Percentiles rank a stretch among this genome's conserved stretches.
Evolutionary conservation across 2,888 invertebrate species (phyloP).

Genomic region (Euzophera pinguis): DNA sequence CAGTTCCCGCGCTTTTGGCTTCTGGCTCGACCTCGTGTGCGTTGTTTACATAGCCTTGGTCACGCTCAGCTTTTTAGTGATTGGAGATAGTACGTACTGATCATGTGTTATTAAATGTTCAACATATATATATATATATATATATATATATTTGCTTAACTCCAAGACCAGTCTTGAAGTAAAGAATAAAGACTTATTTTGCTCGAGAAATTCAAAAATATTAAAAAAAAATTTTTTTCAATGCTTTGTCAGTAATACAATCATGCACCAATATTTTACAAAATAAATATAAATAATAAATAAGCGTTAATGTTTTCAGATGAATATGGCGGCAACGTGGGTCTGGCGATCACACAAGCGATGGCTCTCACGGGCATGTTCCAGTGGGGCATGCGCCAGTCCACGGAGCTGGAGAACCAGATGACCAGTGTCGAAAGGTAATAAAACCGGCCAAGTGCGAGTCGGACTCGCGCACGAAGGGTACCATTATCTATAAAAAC

Average conservation of each 20-base stretch:
- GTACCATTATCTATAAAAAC: too few relatives aligned
- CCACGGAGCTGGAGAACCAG: conserved; percentile 92
- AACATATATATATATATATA: too few relatives aligned
- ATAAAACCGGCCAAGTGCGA: too few relatives aligned
- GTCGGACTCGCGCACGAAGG: too few relatives aligned
- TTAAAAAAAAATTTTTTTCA: too few relatives aligned
- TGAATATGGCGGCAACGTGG: conserved; percentile 85
- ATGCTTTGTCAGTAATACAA: too few relatives aligned
- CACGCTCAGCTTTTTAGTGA: conserved; percentile 90
- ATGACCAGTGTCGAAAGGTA: conserved; percentile 94
- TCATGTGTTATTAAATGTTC: not conserved
- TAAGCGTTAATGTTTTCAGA: conserved; percentile 37
- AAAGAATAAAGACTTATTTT: too few relatives aligned
- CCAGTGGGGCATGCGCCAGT: conserved; percentile 96
- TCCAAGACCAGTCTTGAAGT: too few relatives aligned
- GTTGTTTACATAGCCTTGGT: conserved; percentile 91
- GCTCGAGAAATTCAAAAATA: too few relatives aligned
- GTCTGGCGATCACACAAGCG: conserved; percentile 89
- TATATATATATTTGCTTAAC: too few relatives aligned
- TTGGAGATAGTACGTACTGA: conserved; percentile 72
- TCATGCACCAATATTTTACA: too few relatives aligned
- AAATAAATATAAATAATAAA: too few relatives aligned
- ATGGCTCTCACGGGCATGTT: conserved; percentile 89
- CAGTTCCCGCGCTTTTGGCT: conserved; percentile 95
- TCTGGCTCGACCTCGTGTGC: conserved; percentile 94